Conservation (phyloP, 2,113 vertebrate species). For the Mustelus asterias region DNA sequence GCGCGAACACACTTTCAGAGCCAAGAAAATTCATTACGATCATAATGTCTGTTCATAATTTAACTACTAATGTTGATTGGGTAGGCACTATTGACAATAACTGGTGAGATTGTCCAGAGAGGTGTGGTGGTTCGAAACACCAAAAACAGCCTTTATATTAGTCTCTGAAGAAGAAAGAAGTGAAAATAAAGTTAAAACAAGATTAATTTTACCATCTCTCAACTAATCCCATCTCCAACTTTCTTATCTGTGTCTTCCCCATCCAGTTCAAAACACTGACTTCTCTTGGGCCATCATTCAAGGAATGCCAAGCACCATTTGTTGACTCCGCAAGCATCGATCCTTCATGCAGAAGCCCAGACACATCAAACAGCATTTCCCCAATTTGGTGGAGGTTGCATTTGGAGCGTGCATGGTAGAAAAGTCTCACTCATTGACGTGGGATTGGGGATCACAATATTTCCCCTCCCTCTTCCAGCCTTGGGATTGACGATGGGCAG, state of each 20-base stretch:
- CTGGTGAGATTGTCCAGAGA: neutral
- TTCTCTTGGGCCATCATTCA: neutral
- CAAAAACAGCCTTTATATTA: neutral
- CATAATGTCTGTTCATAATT: constrained; percentile 8
- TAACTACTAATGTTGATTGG: neutral
- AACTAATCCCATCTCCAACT: neutral
- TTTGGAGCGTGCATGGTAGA: neutral
- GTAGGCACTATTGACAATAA: neutral
- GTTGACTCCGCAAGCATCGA: neutral
- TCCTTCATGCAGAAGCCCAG: neutral
- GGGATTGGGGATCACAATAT: neutral
- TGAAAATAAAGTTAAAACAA: neutral
- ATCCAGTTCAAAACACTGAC: neutral
- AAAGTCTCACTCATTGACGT: neutral
- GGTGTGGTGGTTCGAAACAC: neutral
- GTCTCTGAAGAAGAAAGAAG: neutral
- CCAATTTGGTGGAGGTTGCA: neutral
- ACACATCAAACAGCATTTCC: neutral
- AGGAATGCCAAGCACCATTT: neutral
- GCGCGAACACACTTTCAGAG: neutral
- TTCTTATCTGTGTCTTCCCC: neutral
- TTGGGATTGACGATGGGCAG: neutral
- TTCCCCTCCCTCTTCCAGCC: neutral
- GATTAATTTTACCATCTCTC: neutral
- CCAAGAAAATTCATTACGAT: neutral